Evolutionary conservation across 1,140 invertebrate species (phyloP).

Genomic region (Brachionus koreanus): DNA sequence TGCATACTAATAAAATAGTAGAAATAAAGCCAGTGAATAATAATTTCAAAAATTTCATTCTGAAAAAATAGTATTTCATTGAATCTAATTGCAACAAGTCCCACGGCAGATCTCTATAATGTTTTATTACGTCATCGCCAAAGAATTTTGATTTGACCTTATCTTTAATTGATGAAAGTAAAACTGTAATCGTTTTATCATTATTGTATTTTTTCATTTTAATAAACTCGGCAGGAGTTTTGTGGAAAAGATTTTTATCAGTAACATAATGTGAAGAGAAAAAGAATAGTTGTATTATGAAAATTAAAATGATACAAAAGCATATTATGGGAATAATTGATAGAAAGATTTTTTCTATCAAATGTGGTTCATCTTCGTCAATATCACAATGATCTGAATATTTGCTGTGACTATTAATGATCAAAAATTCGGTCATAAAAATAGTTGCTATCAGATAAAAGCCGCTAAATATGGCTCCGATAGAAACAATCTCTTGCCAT

Average conservation of each 20-base stretch:
- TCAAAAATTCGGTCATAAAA: constrained; percentile 3
- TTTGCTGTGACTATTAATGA: neutral
- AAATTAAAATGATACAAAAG: neutral
- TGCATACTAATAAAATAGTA: neutral
- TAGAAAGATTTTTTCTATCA: neutral
- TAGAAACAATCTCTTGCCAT: neutral
- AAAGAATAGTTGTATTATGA: neutral
- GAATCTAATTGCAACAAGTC: neutral
- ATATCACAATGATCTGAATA: neutral
- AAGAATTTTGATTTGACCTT: neutral
- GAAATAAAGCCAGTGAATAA: neutral
- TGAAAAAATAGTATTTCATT: constrained; percentile 32
- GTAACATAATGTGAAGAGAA: neutral
- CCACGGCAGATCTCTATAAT: neutral
- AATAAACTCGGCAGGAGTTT: neutral
- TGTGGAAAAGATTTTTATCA: neutral
- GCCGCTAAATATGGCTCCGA: neutral
- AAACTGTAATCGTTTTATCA: neutral
- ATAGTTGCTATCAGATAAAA: neutral
- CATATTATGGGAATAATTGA: constrained; percentile 18
- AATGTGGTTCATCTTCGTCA: neutral
- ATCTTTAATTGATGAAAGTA: neutral
- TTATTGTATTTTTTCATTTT: constrained; percentile 9
- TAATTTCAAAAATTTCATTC: constrained; percentile 29
- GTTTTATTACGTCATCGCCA: neutral